Base-by-base conservation (phyloP, 2,113 vertebrate genomes). In the Bujurquina vittata region DNA sequence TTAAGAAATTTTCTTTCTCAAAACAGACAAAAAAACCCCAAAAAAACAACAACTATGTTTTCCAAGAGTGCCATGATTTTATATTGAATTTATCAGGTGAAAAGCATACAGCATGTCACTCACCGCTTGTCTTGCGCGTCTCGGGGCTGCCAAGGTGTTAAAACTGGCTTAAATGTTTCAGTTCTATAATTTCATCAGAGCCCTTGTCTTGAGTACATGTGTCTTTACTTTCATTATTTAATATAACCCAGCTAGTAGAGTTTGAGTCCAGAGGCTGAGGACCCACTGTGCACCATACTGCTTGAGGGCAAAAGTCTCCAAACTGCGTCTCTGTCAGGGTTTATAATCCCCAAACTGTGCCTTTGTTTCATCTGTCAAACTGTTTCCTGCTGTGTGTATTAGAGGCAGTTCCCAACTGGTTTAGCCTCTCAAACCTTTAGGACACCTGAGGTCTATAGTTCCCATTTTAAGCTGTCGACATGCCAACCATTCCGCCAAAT, bases 341-440 rank as follows among this genome's bases (percentile, higher is more conserved):
- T 87, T 33, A 75, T 83, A 87, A 90, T 84, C 84, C 78, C 79
- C 75, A 87, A 80, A 84, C 62, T 61, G 15, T 56, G 79, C 74
- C 54, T 87, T 89, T 86, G 74, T 91, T 88, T 87, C 77, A 85
- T 90, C 79, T 77, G 58, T 85, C 78, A 84, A 87, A 84, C 72
- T 84, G 78, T 59, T 56, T 43, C 55, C 20, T 79, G 75, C 80
- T 67, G 75, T 67, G 77, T 73, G 69, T 76, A 78, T 90, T 82
- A 83, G 65, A 37, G 17, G 9, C 10, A 77, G 67, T 62, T 81
- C 76, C 84, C 78, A 55, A 74, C 33, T 69, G 87, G 80, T 79
- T 88, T 57, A 80, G 65, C 72, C 61, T 37, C 77, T 77, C 77
- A n/a, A 58, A 81, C 65, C 77, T 82, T 69, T 73, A 22, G 69